Base-by-base conservation (phyloP, 2,797 vertebrate genomes). In the Epinephelus awoara region DNA sequence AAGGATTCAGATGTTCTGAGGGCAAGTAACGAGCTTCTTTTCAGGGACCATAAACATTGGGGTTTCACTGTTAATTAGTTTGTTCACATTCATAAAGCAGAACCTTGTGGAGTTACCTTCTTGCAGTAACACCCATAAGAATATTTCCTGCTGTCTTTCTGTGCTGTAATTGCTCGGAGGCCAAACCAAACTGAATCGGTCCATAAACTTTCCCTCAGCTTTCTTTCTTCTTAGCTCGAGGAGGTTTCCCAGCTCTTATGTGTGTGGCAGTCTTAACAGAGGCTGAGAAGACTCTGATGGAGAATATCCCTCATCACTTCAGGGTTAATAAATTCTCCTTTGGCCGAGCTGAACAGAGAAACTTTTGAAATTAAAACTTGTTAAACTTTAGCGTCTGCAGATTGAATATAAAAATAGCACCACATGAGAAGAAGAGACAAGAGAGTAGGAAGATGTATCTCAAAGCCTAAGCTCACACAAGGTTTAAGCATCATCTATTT, bases 351-450 rank as follows among this genome's bases (percentile, higher is more conserved):
- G 54, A 80, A 55, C 46, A 51, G 18, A 67, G 29, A 51, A 71
- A 83, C 52, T 63, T 73, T 38, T 65, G 1, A 79, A 87, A 81
- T 66, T 23, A 67, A 67, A 79, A 65, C 25, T 65, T 61, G 8
- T 49, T 65, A 4, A 73, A 51, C 40, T 69, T 78, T 19, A 46
- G 10, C 79, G 7, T 65, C 67, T 59, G 40, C 18, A 29, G 59
- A 50, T 18, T 47, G 8, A 69, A 52, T 72, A 81, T 21, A 55
- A 86, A 83, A 83, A 46, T 18, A 57, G 17, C 18, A 19, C 25
- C 6, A n/a, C 40, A 25, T 23, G 66, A 63, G 21, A 42, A 42
- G 11, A 10, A 46, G 15, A 14, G 25, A 50, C 69, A 66, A 42
- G 51, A 50, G 34, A 18, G 38, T 27, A 14, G 23, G 40, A 58